These are phyloP conservation scores for Gobius niger DNA, from an alignment of 2,113 vertebrate genomes.

Conservation along the genomic window DNA sequence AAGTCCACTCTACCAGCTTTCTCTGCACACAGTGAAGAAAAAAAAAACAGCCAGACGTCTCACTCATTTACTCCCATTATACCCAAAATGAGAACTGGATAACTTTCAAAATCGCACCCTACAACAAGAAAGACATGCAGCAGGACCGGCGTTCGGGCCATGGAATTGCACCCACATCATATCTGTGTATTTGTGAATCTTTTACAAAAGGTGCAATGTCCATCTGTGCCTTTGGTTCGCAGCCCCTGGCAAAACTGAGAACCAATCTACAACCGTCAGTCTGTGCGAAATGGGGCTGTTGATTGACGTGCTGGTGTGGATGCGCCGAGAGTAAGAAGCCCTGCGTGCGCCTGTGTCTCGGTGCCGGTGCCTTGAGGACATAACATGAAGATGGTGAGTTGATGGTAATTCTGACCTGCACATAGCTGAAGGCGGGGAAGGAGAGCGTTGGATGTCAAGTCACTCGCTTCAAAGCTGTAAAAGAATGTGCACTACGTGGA, in stretches of 20 bases:
- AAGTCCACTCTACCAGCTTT: too few relatives aligned
- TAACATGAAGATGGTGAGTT: conserved; percentile 45
- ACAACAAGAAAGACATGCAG: neutral
- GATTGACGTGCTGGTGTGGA: conserved; percentile 41
- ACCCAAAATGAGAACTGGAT: too few relatives aligned
- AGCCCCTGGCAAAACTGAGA: conserved; percentile 43
- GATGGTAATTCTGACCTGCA: conserved; percentile 58
- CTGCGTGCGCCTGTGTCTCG: conserved; percentile 1
- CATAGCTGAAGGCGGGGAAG: conserved; percentile 34
- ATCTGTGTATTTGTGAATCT: conserved; percentile 1
- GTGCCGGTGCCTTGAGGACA: conserved; percentile 37
- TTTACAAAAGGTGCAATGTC: conserved; percentile 14
- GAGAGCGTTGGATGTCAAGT: conserved; percentile 9
- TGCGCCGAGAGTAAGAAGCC: conserved; percentile 11
- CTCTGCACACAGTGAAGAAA: too few relatives aligned
- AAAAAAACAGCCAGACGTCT: too few relatives aligned
- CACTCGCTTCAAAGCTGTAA: neutral
- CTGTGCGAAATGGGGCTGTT: conserved; percentile 37
- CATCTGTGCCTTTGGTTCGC: conserved; percentile 24
- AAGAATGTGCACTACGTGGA: neutral
- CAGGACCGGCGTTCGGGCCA: conserved; percentile 24
- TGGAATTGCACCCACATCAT: conserved; percentile 16
- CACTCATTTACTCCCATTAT: too few relatives aligned
- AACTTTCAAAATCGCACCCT: too few relatives aligned
- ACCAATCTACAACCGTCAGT: conserved; percentile 49